These are phyloP conservation scores for Pyralis farinalis DNA, from an alignment of 2,888 invertebrate species.

Conservation along the genomic window DNA sequence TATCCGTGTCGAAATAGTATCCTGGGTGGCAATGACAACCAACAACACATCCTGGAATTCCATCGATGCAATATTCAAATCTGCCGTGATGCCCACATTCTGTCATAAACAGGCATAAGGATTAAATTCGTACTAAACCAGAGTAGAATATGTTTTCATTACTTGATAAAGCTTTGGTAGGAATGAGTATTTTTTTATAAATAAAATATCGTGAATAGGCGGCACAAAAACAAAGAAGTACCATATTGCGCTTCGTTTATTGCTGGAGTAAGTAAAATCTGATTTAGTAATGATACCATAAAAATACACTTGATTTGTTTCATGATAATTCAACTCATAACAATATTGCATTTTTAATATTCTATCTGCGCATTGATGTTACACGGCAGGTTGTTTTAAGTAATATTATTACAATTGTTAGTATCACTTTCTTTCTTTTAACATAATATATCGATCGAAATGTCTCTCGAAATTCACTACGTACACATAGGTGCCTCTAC, in stretches of 20 bases:
- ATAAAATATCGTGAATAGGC: no score
- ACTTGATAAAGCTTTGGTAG: no score
- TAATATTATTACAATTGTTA: no score
- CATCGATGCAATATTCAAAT: conserved; percentile 70
- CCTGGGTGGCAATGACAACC: conserved; percentile 73
- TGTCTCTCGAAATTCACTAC: no score
- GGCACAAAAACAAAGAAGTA: no score
- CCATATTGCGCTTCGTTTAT: conserved; percentile 12
- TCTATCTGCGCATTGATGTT: neutral
- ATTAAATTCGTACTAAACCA: no score
- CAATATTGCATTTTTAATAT: conserved; percentile 3
- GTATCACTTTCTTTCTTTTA: no score
- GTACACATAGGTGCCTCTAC: no score
- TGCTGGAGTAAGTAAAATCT: neutral
- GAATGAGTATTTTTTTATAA: no score
- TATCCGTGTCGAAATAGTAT: conserved; percentile 66
- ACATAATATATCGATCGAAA: no score
- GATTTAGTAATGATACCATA: conserved; percentile 1
- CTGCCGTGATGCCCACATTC: conserved; percentile 67
- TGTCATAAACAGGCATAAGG: conserved; percentile 22
- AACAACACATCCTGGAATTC: conserved; percentile 61
- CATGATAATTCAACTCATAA: neutral
- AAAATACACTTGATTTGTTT: conserved; percentile 1
- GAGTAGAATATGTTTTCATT: no score
- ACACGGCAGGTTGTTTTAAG: no score